A percentile compares a stretch with the other conserved stretches of the same genome.
These are phyloP conservation scores for Beaufortia kweichowensis DNA, from an alignment of 2,113 vertebrate species.

Conservation along the genomic window DNA sequence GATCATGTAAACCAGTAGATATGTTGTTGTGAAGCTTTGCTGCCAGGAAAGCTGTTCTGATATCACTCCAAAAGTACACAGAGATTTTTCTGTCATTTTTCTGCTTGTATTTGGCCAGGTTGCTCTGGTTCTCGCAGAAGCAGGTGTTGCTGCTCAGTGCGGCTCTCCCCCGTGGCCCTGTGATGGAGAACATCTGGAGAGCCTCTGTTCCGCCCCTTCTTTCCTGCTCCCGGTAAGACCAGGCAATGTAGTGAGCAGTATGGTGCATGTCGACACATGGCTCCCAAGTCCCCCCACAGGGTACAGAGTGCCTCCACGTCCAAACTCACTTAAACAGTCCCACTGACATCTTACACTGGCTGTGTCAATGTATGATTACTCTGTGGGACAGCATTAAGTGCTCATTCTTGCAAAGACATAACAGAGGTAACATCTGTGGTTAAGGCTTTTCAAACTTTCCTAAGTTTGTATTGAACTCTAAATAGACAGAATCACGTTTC, in stretches of 20 bases:
- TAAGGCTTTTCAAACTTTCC: too few relatives aligned
- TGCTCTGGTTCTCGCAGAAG: slow-evolving; percentile 63
- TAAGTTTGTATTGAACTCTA: too few relatives aligned
- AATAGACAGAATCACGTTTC: too few relatives aligned
- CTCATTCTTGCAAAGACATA: too few relatives aligned
- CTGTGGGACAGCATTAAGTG: neutral
- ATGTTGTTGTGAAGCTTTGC: neutral
- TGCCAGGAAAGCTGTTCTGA: slow-evolving; percentile 30
- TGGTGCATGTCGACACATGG: slow-evolving; percentile 76
- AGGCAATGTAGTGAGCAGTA: slow-evolving; percentile 78
- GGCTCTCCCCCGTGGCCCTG: slow-evolving; percentile 74
- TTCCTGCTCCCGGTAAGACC: slow-evolving; percentile 77
- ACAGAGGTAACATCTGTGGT: neutral
- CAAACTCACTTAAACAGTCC: slow-evolving; percentile 66
- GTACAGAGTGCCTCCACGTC: slow-evolving; percentile 62
- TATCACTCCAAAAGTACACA: slow-evolving; percentile 1
- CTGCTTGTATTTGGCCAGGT: slow-evolving; percentile 59
- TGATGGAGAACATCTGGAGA: slow-evolving; percentile 81
- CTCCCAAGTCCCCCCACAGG: slow-evolving; percentile 72
- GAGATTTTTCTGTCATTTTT: slow-evolving; percentile 28
- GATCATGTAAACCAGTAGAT: slow-evolving; percentile 14
- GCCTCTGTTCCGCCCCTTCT: slow-evolving; percentile 76
- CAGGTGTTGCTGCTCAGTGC: slow-evolving; percentile 72
- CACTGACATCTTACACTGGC: slow-evolving; percentile 52
- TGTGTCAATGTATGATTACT: neutral